Conservation (phyloP, 2,888 invertebrate genomes). For the Hirtodrosophila confusa region DNA sequence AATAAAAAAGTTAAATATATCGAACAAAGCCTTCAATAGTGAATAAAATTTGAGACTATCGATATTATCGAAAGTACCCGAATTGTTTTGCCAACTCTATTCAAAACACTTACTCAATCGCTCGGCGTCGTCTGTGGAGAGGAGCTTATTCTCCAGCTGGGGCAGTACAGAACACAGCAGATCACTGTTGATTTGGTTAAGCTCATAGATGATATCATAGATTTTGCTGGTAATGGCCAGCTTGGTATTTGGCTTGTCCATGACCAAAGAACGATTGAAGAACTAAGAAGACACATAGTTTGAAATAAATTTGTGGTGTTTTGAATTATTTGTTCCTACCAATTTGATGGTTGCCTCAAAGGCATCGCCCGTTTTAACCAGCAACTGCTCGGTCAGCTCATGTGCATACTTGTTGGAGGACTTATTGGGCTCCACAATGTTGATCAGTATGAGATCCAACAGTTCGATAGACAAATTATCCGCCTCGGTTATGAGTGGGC, state of each 20-base stretch:
- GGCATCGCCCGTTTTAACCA: slow-evolving; percentile 95
- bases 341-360: slow-evolving; percentile 97
- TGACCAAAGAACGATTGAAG: slow-evolving; percentile 96
- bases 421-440: slow-evolving; percentile 97
- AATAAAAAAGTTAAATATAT: no score
- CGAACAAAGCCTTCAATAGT: no score
- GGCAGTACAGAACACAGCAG: slow-evolving; percentile 95
- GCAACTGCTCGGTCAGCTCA: slow-evolving; percentile 94
- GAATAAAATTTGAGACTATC: no score
- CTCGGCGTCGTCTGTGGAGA: slow-evolving; percentile 95
- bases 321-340: slow-evolving; percentile 85
- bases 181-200: slow-evolving; percentile 95
- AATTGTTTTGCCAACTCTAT: no score
- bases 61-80: no score
- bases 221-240: slow-evolving; percentile 92
- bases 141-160: slow-evolving; percentile 97
- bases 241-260: slow-evolving; percentile 94
- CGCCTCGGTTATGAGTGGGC: slow-evolving; percentile 96
- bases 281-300: slow-evolving; percentile 87
- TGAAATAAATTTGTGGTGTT: no score
- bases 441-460: slow-evolving; percentile 95
- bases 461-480: slow-evolving; percentile 97
- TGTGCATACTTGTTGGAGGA: slow-evolving; percentile 95
- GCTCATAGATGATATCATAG: slow-evolving; percentile 97
- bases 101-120: slow-evolving; percentile 86